Base-by-base conservation (phyloP, 2,888 invertebrate genomes). In the Pterobdella sp. region DNA sequence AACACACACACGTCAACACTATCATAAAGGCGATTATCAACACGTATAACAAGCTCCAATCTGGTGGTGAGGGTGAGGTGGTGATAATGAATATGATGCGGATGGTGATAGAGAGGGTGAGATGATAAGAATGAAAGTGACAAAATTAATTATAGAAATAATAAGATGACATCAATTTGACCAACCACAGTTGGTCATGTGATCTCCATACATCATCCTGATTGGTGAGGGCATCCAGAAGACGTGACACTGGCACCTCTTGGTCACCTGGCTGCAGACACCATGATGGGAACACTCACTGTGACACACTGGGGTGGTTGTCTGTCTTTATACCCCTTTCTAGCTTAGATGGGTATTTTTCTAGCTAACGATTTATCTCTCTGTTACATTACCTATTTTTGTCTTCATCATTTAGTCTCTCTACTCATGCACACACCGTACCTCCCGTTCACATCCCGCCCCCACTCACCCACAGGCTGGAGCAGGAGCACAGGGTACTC, bases 181-280 rank as follows among this genome's bases (percentile, higher is more conserved):
- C 81, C 78, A 83, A 92, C 92, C 91, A 83, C 92, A 93, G 84
- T 92, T 92, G 10, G 89, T 88, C 80, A 90, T 90, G 74, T 89
- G 88, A 76, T 90, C 90, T 73, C 89, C 88, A 75, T 88, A 86
- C 81, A 88, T 87, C 74, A 87, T 87, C 68, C 87, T 87, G 76
- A 90, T 85, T 49, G 90, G 86, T 82, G 92, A 91, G 84, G 92
- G 90, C 93, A 94, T 94, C 95, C 95, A 95, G 86, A 94, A 94
- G 31, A 93, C 91, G 84, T 94, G 93, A 84, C 94, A 95, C 79
- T 91, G 87, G 81, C 94, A 95, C 73, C 88, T 87, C 79, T 94
- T 87, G 4, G 91, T 89, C 78, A 89, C 88, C 81, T 90, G 89
- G 83, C 93, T 90, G 85, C 95, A 95, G 49, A 88, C 87, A 72